Evolutionary conservation across 2,113 vertebrate genomes (phyloP).

Genomic region (Osmerus eperlanus): DNA sequence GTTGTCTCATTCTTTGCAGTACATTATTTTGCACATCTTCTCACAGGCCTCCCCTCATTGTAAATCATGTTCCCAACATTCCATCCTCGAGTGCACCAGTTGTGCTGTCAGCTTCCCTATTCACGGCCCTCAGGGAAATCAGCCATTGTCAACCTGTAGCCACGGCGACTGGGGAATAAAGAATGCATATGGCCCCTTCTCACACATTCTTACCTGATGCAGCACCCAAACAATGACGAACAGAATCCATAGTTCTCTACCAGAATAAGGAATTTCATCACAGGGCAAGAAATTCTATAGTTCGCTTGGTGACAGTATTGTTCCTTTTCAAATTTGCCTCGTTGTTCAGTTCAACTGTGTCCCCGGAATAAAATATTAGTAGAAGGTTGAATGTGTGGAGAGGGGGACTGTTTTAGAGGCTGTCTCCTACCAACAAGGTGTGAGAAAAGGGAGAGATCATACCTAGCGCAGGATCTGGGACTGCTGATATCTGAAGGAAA

Average conservation of each 20-base stretch:
- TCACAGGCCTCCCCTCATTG: constrained; percentile 24
- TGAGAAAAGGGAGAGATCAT: too few relatives aligned
- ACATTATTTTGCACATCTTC: constrained; percentile 30
- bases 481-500: background rate
- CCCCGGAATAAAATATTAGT: too few relatives aligned
- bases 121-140: constrained; percentile 41
- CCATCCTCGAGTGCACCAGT: constrained; percentile 40
- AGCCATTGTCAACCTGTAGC: constrained; percentile 51
- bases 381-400: too few relatives aligned
- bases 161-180: constrained; percentile 53
- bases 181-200: constrained; percentile 29
- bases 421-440: too few relatives aligned
- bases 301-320: too few relatives aligned
- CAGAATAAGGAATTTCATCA: constrained; percentile 6
- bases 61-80: constrained; percentile 35
- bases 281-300: background rate
- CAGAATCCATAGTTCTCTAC: constrained; percentile 36
- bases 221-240: constrained; percentile 51
- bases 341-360: too few relatives aligned
- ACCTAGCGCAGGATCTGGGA: background rate
- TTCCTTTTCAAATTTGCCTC: too few relatives aligned
- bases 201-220: constrained; percentile 52
- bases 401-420: too few relatives aligned
- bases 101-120: constrained; percentile 40
- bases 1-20: constrained; percentile 23